phyloP scores from a whole-genome alignment of 2,113 vertebrate genomes.

The Glareola pratincola region DNA sequence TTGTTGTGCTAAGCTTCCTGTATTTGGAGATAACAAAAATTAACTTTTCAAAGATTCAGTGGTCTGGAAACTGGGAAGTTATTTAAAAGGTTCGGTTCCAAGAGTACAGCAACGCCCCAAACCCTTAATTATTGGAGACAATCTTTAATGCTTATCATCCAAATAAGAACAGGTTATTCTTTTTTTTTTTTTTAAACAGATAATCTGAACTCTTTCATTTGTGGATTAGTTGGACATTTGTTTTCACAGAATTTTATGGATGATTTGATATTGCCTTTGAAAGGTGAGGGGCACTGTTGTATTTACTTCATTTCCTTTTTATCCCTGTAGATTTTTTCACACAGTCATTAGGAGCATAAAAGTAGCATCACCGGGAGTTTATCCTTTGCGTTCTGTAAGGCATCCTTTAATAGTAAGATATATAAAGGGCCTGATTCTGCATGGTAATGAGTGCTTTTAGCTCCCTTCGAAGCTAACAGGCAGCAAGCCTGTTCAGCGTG shows the following conservation, averaged over 20 bases:
- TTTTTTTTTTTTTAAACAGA: not conserved
- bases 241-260: conserved; percentile 19
- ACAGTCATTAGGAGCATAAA: conserved; percentile 30
- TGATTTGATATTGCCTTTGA: conserved; percentile 15
- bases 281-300: not conserved
- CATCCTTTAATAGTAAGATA: not conserved
- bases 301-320: conserved; percentile 48
- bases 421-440: not conserved
- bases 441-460: not conserved
- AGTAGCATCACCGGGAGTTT: not conserved
- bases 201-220: conserved; percentile 15
- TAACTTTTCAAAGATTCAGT: conserved; percentile 79
- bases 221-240: not conserved
- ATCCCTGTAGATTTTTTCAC: conserved; percentile 16
- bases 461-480: not conserved
- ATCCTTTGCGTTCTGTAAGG: conserved; percentile 26
- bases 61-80: conserved; percentile 70
- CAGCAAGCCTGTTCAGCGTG: not conserved
- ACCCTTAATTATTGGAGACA: conserved; percentile 51
- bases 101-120: not conserved
- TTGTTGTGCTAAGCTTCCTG: conserved; percentile 71
- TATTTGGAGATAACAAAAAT: conserved; percentile 76
- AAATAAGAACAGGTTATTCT: not conserved
- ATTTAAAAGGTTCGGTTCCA: conserved; percentile 61
- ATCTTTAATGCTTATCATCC: conserved; percentile 18